phyloP scores from a whole-genome alignment of 2,113 vertebrate genomes.

The Lepisosteus osseus region DNA sequence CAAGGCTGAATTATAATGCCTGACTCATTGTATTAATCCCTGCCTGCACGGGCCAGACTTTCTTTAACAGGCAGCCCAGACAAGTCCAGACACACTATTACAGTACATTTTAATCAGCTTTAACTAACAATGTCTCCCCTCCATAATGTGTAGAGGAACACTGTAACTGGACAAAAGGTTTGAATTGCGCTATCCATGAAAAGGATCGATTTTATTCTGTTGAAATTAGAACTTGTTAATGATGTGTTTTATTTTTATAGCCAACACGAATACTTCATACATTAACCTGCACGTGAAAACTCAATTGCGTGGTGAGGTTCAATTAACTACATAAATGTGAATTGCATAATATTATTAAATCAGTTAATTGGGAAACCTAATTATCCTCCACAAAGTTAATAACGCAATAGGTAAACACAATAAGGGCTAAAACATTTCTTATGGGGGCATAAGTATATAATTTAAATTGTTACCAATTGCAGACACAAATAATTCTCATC shows the following conservation, averaged over 20 bases:
- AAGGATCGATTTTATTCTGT: background rate
- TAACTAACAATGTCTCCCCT: constrained; percentile 22
- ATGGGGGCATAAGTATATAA: too few relatives aligned
- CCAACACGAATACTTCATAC: constrained; percentile 32
- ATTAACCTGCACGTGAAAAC: constrained; percentile 34
- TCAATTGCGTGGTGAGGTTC: constrained; percentile 24
- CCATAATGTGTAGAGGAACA: constrained; percentile 34
- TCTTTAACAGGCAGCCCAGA: constrained; percentile 12
- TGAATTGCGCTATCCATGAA: constrained; percentile 23
- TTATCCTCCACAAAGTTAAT: too few relatives aligned
- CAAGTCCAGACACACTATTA: constrained; percentile 31
- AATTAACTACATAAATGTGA: constrained; percentile 31
- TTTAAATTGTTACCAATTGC: too few relatives aligned
- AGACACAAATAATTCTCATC: too few relatives aligned
- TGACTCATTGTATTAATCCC: background rate
- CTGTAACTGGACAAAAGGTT: constrained; percentile 16
- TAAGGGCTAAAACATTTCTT: too few relatives aligned
- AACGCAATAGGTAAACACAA: too few relatives aligned
- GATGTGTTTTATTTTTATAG: constrained; percentile 24
- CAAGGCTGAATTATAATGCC: too few relatives aligned
- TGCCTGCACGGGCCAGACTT: background rate
- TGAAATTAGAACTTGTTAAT: constrained; percentile 16
- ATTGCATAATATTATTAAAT: too few relatives aligned
- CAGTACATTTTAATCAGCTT: constrained; percentile 23
- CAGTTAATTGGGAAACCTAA: too few relatives aligned